Evolutionary conservation across 2,888 invertebrate species (phyloP).

Genomic region (Meta bourneti): DNA sequence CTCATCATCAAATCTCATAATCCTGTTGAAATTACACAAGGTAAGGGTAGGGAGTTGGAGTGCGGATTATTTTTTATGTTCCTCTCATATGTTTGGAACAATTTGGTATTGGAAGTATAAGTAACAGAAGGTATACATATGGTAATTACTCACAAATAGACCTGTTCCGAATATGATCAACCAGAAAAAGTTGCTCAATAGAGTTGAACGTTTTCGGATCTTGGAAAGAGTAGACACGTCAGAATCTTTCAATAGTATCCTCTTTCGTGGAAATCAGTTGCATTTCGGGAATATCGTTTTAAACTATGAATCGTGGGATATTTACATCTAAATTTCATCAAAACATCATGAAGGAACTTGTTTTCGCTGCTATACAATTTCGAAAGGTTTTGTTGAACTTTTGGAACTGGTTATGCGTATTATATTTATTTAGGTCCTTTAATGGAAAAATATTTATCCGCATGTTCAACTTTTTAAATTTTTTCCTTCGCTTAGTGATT

Average conservation of each 20-base stretch:
- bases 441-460: background rate
- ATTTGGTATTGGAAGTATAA: slow-evolving; percentile 34
- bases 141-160: background rate
- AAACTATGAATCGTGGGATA: too few species aligned
- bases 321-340: too few species aligned
- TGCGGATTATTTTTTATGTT: background rate
- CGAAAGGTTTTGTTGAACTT: too few species aligned
- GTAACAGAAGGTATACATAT: background rate
- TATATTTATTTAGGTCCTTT: background rate
- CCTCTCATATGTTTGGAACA: background rate
- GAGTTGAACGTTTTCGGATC: background rate
- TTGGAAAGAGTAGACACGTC: background rate
- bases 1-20: background rate
- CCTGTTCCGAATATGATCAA: slow-evolving; percentile 1
- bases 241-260: too few species aligned
- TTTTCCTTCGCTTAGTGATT: too few species aligned
- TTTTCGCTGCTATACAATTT: too few species aligned
- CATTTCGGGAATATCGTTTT: background rate
- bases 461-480: too few species aligned
- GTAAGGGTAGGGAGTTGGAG: slow-evolving; percentile 54
- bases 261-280: background rate
- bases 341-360: too few species aligned
- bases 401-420: too few species aligned
- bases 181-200: background rate
- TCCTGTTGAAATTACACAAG: slow-evolving; percentile 60